Percentiles rank a stretch among this genome's conserved stretches.
Conservation (phyloP, 2,797 vertebrate species). For the Dallia pectoralis region DNA sequence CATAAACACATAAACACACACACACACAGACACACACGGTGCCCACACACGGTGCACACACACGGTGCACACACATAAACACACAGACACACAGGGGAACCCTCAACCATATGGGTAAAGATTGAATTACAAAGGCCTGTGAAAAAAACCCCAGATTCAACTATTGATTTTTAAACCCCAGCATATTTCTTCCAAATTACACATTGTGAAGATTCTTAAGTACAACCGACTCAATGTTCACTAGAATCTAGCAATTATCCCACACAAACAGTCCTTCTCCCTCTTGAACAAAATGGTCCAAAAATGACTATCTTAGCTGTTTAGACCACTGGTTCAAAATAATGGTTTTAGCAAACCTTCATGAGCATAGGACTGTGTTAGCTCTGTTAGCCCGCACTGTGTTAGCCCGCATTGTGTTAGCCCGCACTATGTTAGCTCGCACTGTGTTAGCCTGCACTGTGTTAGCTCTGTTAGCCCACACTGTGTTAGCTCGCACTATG, state of each 20-base stretch:
- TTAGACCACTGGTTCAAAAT: too few species aligned
- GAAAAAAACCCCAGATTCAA: not conserved
- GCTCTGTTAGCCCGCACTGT: not conserved
- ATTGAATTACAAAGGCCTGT: not conserved
- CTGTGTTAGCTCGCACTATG: not conserved
- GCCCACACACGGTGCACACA: too few species aligned
- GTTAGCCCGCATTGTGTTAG: not conserved
- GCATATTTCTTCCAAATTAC: not conserved
- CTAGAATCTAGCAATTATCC: not conserved
- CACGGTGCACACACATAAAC: constrained; percentile 14
- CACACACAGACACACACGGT: constrained; percentile 4
- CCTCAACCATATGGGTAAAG: not conserved
- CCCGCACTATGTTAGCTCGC: too few species aligned
- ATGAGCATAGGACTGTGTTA: not conserved
- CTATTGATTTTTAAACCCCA: not conserved
- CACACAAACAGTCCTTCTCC: not conserved
- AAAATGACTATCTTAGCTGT: too few species aligned
- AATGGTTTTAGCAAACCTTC: too few species aligned
- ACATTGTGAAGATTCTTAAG: not conserved
- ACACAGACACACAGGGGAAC: constrained; percentile 15
- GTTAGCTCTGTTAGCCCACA: too few species aligned
- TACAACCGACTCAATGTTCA: not conserved
- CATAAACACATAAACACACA: not conserved
- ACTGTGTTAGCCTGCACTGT: not conserved
- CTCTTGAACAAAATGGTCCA: too few species aligned